These are phyloP conservation scores for Linyphia triangularis DNA, from an alignment of 2,888 invertebrate genomes.

Conservation along the genomic window DNA sequence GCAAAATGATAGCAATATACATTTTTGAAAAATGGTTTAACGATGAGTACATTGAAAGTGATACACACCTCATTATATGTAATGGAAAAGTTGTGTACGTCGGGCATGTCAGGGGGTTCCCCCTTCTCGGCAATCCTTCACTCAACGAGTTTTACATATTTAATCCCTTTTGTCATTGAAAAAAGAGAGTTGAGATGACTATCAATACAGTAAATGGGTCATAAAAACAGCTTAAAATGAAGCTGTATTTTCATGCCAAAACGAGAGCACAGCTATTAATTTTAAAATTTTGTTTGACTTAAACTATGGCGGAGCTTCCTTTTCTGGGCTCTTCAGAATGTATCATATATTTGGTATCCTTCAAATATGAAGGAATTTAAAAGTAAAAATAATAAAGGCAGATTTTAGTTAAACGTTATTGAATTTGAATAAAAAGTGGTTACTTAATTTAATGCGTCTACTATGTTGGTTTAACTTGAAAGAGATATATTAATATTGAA, in stretches of 20 bases:
- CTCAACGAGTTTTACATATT: constrained; percentile 57
- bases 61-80: constrained; percentile 51
- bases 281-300: constrained; percentile 46
- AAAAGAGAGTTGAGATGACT: constrained; percentile 23
- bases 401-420: neutral
- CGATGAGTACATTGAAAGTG: constrained; percentile 62
- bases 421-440: neutral
- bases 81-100: constrained; percentile 64
- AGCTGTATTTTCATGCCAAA: constrained; percentile 38
- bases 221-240: constrained; percentile 36
- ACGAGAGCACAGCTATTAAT: constrained; percentile 37
- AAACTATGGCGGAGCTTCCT: neutral
- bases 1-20: constrained; percentile 48
- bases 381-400: constrained; percentile 3
- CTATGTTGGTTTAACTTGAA: too few species aligned
- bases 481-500: too few species aligned
- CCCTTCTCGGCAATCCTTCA: constrained; percentile 15
- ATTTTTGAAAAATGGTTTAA: constrained; percentile 61
- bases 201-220: constrained; percentile 46
- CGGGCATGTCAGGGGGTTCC: neutral
- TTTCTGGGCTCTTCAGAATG: neutral
- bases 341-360: neutral
- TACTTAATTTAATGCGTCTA: neutral
- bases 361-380: neutral
- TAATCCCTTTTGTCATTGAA: constrained; percentile 39